A percentile compares a stretch with the other conserved stretches of the same genome.
phyloP scores from a whole-genome alignment of 1,140 invertebrate species.

The Eciton burchellii region DNA sequence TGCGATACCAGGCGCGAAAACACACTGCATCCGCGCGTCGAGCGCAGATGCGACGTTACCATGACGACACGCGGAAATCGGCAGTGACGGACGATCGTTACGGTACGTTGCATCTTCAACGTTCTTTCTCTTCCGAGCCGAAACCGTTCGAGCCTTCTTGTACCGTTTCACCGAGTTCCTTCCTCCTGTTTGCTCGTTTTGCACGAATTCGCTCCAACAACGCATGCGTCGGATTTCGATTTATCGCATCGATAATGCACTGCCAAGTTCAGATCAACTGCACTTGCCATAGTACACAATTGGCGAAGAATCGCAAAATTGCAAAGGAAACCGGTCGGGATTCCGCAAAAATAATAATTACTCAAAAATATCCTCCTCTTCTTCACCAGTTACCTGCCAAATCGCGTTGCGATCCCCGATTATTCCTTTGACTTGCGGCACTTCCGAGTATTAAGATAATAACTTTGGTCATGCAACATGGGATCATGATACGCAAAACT shows the following conservation, averaged over 20 bases:
- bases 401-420: background rate
- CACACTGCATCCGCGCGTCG: too few relatives aligned
- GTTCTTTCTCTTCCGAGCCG: background rate
- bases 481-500: background rate
- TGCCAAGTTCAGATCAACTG: too few relatives aligned
- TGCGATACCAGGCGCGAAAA: too few relatives aligned
- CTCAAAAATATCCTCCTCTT: background rate
- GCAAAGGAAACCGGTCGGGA: background rate
- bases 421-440: background rate
- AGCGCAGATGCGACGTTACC: background rate
- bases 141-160: background rate
- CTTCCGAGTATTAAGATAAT: conserved; percentile 50
- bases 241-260: too few relatives aligned
- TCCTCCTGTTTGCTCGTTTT: background rate
- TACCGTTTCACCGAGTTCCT: background rate
- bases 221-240: too few relatives aligned
- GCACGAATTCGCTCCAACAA: background rate
- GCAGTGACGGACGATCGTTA: conserved; percentile 38
- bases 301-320: background rate
- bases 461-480: conserved; percentile 41
- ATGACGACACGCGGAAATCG: conserved; percentile 26
- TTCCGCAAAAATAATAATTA: background rate
- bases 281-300: background rate
- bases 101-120: background rate
- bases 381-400: background rate